These are phyloP conservation scores for Cephus sareptanus DNA, from an alignment of 2,888 invertebrate species.

Conservation along the genomic window DNA sequence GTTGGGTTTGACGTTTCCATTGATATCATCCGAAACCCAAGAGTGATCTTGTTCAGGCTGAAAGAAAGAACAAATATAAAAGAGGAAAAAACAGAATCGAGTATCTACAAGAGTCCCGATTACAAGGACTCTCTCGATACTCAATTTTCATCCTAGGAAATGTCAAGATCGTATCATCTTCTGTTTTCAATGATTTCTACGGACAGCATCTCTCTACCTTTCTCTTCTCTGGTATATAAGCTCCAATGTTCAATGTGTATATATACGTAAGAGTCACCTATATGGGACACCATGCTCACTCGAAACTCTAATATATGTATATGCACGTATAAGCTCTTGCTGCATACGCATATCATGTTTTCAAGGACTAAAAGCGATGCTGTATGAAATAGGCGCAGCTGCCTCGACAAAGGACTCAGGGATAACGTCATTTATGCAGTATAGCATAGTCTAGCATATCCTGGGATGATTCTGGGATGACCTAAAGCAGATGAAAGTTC, in stretches of 20 bases:
- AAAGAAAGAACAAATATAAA: not conserved
- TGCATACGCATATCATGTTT: not conserved
- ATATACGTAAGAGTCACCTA: not conserved
- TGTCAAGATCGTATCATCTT: not conserved
- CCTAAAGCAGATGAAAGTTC: not conserved
- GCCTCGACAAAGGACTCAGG: slow-evolving; percentile 29
- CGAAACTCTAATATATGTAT: not conserved
- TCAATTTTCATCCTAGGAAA: not conserved
- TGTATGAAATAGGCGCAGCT: slow-evolving; percentile 28
- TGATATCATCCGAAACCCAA: not conserved
- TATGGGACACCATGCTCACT: not conserved
- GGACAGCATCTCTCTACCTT: not conserved
- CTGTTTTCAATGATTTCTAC: not conserved
- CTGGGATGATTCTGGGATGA: not conserved
- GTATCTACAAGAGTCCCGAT: not conserved
- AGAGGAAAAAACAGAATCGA: not conserved
- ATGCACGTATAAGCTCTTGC: not conserved
- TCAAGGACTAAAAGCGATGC: not conserved
- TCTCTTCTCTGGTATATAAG: not conserved
- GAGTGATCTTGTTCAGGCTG: not conserved
- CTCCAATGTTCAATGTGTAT: not conserved
- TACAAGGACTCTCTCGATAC: not conserved
- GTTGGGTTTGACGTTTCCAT: not conserved
- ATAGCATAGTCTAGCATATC: not conserved
- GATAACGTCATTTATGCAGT: slow-evolving; percentile 27